Conservation (phyloP, 2,113 vertebrate species). For the Colius striatus region DNA sequence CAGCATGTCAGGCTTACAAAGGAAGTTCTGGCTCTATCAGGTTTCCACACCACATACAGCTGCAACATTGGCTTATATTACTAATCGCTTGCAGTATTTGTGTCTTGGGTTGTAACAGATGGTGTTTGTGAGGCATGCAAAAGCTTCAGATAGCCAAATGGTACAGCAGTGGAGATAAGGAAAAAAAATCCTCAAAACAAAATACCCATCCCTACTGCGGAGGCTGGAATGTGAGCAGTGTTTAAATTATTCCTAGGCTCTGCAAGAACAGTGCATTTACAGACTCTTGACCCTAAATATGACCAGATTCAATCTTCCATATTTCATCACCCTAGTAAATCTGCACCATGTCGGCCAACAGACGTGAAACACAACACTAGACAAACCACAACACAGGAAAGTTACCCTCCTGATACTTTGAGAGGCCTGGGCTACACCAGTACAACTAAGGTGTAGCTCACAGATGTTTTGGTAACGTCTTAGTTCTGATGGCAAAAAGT, state of each 20-base stretch:
- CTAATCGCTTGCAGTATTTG: conserved; percentile 64
- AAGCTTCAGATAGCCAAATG: conserved; percentile 73
- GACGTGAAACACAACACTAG: not conserved
- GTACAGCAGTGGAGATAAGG: conserved; percentile 62
- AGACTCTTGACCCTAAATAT: conserved; percentile 43
- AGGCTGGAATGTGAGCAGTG: conserved; percentile 61
- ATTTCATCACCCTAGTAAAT: conserved; percentile 36
- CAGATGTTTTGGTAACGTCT: not conserved
- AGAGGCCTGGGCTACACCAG: not conserved
- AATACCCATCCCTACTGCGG: conserved; percentile 40
- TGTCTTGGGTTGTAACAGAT: conserved; percentile 74
- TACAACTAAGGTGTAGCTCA: not conserved
- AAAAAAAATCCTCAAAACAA: conserved; percentile 63
- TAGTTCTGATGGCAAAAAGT: not conserved
- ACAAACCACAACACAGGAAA: not conserved
- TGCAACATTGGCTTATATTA: conserved; percentile 63
- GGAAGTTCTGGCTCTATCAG: conserved; percentile 62
- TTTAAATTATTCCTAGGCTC: conserved; percentile 55
- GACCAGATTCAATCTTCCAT: conserved; percentile 27
- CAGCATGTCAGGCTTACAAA: conserved; percentile 56
- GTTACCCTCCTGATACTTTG: not conserved
- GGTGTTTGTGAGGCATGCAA: conserved; percentile 68
- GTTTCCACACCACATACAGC: conserved; percentile 57
- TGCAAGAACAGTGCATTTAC: not conserved
- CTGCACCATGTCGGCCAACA: not conserved